These are phyloP conservation scores for Drosophila mimica DNA, from an alignment of 2,888 invertebrate genomes.

Conservation along the genomic window DNA sequence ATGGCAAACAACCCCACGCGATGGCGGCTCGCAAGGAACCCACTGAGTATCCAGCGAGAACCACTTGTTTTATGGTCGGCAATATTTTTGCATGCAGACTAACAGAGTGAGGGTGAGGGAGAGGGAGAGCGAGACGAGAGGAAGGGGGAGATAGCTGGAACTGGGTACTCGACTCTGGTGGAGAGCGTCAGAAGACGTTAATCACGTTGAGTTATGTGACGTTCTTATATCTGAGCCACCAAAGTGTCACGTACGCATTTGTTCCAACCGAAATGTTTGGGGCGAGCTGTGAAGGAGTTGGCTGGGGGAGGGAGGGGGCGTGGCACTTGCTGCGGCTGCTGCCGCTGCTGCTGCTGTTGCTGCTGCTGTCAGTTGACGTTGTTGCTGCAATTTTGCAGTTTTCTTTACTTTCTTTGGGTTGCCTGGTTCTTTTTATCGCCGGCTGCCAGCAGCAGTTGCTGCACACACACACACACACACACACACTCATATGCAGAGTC, in stretches of 20 bases:
- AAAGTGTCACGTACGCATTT: constrained; percentile 83
- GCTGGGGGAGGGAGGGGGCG: background rate
- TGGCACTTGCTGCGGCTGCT: constrained; percentile 18
- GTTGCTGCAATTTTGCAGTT: constrained; percentile 74
- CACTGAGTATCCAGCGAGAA: constrained; percentile 39
- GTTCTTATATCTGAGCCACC: constrained; percentile 83
- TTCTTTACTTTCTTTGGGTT: constrained; percentile 59
- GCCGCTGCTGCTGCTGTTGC: constrained; percentile 7
- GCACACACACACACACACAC: constrained; percentile 15
- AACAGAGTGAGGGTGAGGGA: background rate
- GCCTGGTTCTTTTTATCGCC: constrained; percentile 68
- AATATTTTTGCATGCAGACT: constrained; percentile 77
- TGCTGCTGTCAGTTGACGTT: constrained; percentile 51
- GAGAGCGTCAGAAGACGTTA: constrained; percentile 82
- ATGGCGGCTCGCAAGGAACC: constrained; percentile 18
- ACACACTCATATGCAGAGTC: constrained; percentile 3
- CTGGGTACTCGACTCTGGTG: constrained; percentile 17
- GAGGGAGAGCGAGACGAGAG: background rate
- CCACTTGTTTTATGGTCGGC: constrained; percentile 73
- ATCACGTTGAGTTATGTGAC: constrained; percentile 85
- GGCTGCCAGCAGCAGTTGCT: constrained; percentile 39
- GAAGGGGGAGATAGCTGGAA: background rate
- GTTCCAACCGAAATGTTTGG: constrained; percentile 63
- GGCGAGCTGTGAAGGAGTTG: constrained; percentile 13
- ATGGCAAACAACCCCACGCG: constrained; percentile 58